A percentile compares a stretch with the other conserved stretches of the same genome.
These are phyloP conservation scores for Triplophysa siluroides DNA, from an alignment of 2,113 vertebrate genomes.

Conservation along the genomic window DNA sequence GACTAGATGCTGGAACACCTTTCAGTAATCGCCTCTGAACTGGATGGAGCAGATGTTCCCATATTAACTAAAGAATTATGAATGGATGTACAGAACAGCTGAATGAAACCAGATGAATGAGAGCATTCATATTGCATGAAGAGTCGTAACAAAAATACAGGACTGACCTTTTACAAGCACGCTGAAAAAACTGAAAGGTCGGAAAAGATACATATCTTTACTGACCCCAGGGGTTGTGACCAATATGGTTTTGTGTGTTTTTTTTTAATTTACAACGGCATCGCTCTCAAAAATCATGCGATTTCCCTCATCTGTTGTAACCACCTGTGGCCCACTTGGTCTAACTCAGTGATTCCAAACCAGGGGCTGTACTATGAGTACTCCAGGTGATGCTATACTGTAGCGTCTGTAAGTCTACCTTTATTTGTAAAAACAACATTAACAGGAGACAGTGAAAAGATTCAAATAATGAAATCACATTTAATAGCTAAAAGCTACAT, in stretches of 20 bases:
- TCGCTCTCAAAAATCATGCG: background rate
- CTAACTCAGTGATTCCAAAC: background rate
- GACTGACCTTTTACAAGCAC: background rate
- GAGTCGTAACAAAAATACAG: background rate
- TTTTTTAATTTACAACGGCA: background rate
- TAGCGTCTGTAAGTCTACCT: no score
- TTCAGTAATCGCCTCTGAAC: conserved; percentile 63
- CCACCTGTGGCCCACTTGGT: background rate
- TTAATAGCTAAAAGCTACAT: no score
- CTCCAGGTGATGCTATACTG: no score
- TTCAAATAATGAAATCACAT: background rate
- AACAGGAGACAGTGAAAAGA: no score
- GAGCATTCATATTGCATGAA: background rate
- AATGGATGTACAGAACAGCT: conserved; percentile 25
- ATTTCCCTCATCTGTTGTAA: background rate
- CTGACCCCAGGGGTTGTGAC: background rate
- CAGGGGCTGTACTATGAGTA: no score
- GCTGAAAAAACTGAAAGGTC: background rate
- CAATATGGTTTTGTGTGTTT: background rate
- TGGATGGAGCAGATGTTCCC: conserved; percentile 59
- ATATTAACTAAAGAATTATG: conserved; percentile 55
- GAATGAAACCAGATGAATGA: conserved; percentile 50
- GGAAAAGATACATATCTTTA: background rate
- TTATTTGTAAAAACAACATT: no score
- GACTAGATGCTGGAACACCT: conserved; percentile 52